A percentile compares a stretch with the other conserved stretches of the same genome.
These are phyloP conservation scores for Prionailurus viverrinus DNA, from an alignment of 2,113 vertebrate species.

Conservation along the genomic window DNA sequence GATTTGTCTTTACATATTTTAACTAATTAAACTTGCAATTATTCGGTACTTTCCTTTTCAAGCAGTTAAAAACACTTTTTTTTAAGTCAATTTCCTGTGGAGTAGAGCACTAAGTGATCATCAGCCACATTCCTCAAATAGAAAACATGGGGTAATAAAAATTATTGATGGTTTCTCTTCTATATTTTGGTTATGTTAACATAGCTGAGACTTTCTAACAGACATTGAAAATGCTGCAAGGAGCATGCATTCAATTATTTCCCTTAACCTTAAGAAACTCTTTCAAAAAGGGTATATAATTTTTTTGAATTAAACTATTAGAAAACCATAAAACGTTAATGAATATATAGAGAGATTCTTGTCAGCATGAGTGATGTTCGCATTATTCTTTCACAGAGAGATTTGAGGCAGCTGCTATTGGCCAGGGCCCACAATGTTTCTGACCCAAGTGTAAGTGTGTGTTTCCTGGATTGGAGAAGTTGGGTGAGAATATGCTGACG, in stretches of 20 bases:
- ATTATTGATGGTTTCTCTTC: conserved; percentile 52
- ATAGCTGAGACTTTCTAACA: conserved; percentile 27
- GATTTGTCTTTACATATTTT: conserved; percentile 76
- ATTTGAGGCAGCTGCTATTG: background rate
- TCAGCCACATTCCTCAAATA: conserved; percentile 63
- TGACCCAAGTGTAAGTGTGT: background rate
- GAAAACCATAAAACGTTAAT: background rate
- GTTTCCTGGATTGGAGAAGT: background rate
- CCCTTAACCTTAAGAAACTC: background rate
- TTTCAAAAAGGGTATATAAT: background rate
- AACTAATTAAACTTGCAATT: conserved; percentile 77
- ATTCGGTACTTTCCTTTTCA: conserved; percentile 71
- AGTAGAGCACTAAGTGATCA: conserved; percentile 66
- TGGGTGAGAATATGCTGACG: background rate
- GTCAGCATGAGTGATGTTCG: background rate
- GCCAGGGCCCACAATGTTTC: background rate
- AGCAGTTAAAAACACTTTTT: conserved; percentile 56
- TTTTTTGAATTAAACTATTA: background rate
- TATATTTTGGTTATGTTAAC: conserved; percentile 61
- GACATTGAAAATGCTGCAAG: conserved; percentile 26
- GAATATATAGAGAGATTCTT: background rate
- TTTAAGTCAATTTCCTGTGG: conserved; percentile 67
- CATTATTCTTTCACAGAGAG: background rate
- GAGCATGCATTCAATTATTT: background rate
- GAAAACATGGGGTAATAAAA: conserved; percentile 50